A percentile compares a stretch with the other conserved stretches of the same genome.
Evolutionary conservation across 1,140 invertebrate genomes (phyloP).

Genomic region (Theocolax elegans): DNA sequence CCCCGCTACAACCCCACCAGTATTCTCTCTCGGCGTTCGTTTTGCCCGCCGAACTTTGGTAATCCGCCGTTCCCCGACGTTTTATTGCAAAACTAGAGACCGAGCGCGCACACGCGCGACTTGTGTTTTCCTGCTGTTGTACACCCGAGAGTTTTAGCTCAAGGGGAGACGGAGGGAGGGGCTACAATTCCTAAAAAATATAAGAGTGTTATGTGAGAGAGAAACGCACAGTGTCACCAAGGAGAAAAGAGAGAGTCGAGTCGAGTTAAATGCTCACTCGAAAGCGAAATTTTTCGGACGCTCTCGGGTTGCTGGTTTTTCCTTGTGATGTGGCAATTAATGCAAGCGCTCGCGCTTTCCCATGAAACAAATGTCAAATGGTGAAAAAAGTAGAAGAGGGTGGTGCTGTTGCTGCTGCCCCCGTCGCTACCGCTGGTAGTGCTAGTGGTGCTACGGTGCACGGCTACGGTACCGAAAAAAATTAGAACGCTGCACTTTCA

Average conservation of each 20-base stretch:
- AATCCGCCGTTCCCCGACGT: conserved; percentile 7
- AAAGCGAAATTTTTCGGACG: conserved; percentile 26
- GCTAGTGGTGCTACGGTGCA: too few species aligned
- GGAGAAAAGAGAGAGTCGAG: not conserved
- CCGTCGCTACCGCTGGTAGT: too few species aligned
- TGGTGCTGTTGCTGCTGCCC: too few species aligned
- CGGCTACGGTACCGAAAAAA: too few species aligned
- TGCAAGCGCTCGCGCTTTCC: not conserved
- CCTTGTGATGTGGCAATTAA: conserved; percentile 26
- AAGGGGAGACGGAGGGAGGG: too few species aligned
- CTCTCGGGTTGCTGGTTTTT: conserved; percentile 2
- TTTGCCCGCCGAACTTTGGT: conserved; percentile 17
- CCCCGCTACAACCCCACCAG: too few species aligned
- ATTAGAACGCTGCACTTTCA: conserved; percentile 13
- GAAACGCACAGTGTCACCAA: not conserved
- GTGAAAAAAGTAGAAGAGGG: not conserved
- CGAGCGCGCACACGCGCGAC: not conserved
- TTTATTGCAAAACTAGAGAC: conserved; percentile 27
- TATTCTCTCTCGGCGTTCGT: not conserved
- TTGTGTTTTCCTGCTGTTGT: conserved; percentile 3
- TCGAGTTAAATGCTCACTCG: conserved; percentile 5
- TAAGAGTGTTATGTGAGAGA: not conserved
- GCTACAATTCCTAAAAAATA: not conserved
- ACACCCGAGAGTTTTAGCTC: not conserved
- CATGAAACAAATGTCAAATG: conserved; percentile 31